A percentile compares a stretch with the other conserved stretches of the same genome.
These are phyloP conservation scores for Lycodopsis pacificus DNA, from an alignment of 2,797 vertebrate species.

Conservation along the genomic window DNA sequence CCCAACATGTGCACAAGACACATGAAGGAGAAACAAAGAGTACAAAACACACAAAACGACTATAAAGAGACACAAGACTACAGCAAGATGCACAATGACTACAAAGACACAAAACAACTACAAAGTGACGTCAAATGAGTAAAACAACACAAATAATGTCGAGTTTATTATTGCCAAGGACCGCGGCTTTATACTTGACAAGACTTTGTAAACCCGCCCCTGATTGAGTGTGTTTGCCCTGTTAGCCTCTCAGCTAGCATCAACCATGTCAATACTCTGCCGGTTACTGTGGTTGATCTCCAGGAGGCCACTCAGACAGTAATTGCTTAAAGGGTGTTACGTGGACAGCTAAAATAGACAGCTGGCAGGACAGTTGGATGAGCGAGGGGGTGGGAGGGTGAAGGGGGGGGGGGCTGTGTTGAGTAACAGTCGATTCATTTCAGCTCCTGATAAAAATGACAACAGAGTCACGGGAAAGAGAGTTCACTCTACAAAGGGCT, in stretches of 20 bases:
- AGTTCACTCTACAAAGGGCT: neutral
- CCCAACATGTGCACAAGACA: too few relatives aligned
- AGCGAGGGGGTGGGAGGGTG: neutral
- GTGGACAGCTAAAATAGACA: constrained; percentile 69
- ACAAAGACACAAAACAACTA: neutral
- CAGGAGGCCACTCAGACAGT: constrained; percentile 61
- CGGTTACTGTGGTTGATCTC: constrained; percentile 52
- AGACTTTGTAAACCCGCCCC: neutral
- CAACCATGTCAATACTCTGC: constrained; percentile 17
- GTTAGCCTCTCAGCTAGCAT: constrained; percentile 20
- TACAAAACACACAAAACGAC: neutral
- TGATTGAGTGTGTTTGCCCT: neutral
- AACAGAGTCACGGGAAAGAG: neutral
- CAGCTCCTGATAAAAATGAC: constrained; percentile 12
- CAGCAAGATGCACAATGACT: neutral
- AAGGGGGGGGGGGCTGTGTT: neutral
- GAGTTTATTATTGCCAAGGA: neutral
- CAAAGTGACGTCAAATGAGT: neutral
- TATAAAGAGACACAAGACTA: neutral
- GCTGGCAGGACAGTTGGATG: constrained; percentile 60
- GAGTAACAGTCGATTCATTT: constrained; percentile 15
- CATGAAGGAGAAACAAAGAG: too few relatives aligned
- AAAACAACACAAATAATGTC: neutral
- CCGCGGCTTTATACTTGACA: neutral
- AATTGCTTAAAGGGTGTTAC: constrained; percentile 57